phyloP scores from a whole-genome alignment of 1,140 invertebrate genomes.

The Scaptomyza graminum region DNA sequence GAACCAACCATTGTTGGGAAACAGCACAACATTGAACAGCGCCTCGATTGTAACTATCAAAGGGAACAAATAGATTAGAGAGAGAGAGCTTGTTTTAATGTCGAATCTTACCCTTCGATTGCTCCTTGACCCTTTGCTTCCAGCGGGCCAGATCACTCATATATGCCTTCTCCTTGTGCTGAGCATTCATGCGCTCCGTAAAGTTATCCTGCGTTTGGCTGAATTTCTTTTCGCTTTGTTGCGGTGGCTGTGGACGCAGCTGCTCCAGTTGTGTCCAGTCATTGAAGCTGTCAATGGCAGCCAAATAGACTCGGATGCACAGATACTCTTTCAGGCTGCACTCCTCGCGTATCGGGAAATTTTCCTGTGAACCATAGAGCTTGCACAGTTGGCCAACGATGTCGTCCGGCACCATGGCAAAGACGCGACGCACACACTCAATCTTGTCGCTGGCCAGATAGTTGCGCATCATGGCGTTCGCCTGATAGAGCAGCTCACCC shows the following conservation, averaged over 20 bases:
- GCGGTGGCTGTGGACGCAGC: constrained; percentile 88
- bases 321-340: constrained; percentile 89
- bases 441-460: constrained; percentile 89
- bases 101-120: constrained; percentile 86
- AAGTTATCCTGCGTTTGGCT: constrained; percentile 85
- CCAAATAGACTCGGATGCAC: constrained; percentile 91
- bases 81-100: neutral
- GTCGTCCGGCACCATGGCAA: constrained; percentile 88
- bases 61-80: constrained; percentile 42
- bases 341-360: constrained; percentile 85
- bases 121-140: constrained; percentile 87
- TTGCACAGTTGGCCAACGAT: constrained; percentile 86
- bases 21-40: constrained; percentile 94
- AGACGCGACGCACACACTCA: constrained; percentile 88
- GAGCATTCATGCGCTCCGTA: constrained; percentile 93
- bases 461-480: constrained; percentile 94
- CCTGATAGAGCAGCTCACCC: constrained; percentile 92
- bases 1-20: constrained; percentile 95
- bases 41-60: constrained; percentile 89
- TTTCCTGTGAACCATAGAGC: constrained; percentile 85
- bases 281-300: constrained; percentile 93
- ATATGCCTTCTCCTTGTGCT: constrained; percentile 92
- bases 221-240: constrained; percentile 85
- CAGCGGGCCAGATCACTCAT: constrained; percentile 91
- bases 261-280: constrained; percentile 95